phyloP scores from a whole-genome alignment of 1,140 invertebrate genomes.

The Drosophila bocqueti region DNA sequence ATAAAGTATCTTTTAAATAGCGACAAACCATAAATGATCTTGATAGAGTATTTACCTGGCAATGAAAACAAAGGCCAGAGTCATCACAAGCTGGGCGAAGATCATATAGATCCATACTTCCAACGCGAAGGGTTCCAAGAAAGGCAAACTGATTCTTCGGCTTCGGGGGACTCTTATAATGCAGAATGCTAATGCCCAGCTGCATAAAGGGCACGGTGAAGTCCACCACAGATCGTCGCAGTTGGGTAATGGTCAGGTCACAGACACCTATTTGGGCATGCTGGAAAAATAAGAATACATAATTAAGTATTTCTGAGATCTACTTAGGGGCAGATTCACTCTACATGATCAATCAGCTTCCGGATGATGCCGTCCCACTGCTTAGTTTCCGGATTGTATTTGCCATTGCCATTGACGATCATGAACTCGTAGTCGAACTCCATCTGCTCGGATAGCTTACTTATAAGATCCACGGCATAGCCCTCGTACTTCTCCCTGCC shows the following conservation, averaged over 20 bases:
- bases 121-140: slow-evolving; percentile 94
- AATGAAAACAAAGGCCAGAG: slow-evolving; percentile 94
- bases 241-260: slow-evolving; percentile 95
- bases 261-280: slow-evolving; percentile 95
- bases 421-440: slow-evolving; percentile 92
- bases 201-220: slow-evolving; percentile 97
- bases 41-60: slow-evolving; percentile 89
- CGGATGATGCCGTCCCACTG: slow-evolving; percentile 94
- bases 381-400: slow-evolving; percentile 88
- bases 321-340: not conserved
- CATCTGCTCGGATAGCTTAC: slow-evolving; percentile 88
- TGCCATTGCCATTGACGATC: slow-evolving; percentile 90
- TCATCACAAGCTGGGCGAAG: slow-evolving; percentile 96
- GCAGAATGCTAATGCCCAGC: slow-evolving; percentile 93
- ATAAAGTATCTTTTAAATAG: not conserved
- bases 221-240: slow-evolving; percentile 92
- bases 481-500: slow-evolving; percentile 89
- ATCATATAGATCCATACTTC: slow-evolving; percentile 98
- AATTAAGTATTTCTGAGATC: not conserved
- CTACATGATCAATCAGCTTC: slow-evolving; percentile 91
- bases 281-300: slow-evolving; percentile 84
- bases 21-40: accelerated
- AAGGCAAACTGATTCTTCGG: slow-evolving; percentile 96
- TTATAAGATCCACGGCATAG: slow-evolving; percentile 91
- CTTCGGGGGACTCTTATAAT: slow-evolving; percentile 94